Base-by-base conservation (phyloP, 2,888 invertebrate genomes). In the Oeneis ivallda region DNA sequence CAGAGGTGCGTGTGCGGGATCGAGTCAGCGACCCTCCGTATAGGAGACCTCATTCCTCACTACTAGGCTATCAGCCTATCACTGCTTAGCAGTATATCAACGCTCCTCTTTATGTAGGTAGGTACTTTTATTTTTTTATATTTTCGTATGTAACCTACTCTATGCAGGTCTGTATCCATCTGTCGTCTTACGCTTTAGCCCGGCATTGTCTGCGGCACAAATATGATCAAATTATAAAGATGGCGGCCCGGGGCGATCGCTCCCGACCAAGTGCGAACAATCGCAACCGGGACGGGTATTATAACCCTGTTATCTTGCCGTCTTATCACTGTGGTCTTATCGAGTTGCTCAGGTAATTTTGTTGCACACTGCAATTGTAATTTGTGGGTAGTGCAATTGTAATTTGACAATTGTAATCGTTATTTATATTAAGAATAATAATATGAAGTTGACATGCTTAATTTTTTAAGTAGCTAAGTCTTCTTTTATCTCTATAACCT, bases 171-270 rank as follows among this genome's bases (percentile, higher is more conserved):
- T 13, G 39, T 83, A 76, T 81, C 65, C 79, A 72, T 75, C 81
- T 87, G 88, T 88, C 88, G 85, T 82, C 84, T 81, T 75, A 72
- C 76, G 88, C 89, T 88, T 84, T 81, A 79, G 85, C 86, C 86
- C 79, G 74, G 89, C 90, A 91, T 92, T 92, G 91, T 92, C 85
- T 83, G 81, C 74, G 81, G 82, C 88, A 91, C 91, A 92, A 92
- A 92, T 91, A 89, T 91, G 91, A 92, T 92, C 91, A 89, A 91
- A 91, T 92, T 91, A 92, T 89, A 90, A 89, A 89, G 90, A 89
- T 83, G 85, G 87, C 84, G 82, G 74, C 74, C 85, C 61, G 78
- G 76, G 87, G 88, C 84, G 70, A 56, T 69, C 74, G 76, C 74
- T 71, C 76, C 74, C 76, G 73, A 64, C 66, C 67, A 79, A 81